phyloP scores from a whole-genome alignment of 2,888 invertebrate species.

The Oscheius sp. region DNA sequence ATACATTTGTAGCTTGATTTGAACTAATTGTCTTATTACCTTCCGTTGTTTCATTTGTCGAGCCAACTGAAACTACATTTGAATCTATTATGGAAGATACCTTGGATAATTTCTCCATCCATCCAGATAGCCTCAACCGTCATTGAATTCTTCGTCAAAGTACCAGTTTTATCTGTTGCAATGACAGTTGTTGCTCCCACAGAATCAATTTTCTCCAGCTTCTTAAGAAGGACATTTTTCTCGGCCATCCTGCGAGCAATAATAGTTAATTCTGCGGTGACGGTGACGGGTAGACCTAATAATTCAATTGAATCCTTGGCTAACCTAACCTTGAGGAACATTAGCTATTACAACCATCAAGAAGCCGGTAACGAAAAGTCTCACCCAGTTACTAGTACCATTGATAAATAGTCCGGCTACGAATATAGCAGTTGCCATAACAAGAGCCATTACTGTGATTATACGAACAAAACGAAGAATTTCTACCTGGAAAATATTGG shows the following conservation, averaged over 20 bases:
- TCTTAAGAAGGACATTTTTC: conserved; percentile 43
- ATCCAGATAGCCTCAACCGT: conserved; percentile 51
- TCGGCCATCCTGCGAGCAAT: conserved; percentile 38
- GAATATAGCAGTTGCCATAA: conserved; percentile 56
- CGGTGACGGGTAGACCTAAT: conserved; percentile 45
- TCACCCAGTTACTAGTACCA: conserved; percentile 43
- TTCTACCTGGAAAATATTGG: conserved; percentile 39
- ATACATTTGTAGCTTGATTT: no score
- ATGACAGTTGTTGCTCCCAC: conserved; percentile 38
- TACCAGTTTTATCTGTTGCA: conserved; percentile 55
- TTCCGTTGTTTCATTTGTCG: no score
- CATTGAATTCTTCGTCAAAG: conserved; percentile 52
- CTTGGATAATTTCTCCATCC: conserved; percentile 34
- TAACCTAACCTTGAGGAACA: conserved; percentile 58
- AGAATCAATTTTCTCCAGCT: conserved; percentile 40
- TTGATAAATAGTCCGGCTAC: conserved; percentile 48
- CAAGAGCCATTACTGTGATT: conserved; percentile 56
- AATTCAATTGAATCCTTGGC: no score
- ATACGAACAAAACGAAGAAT: conserved; percentile 57
- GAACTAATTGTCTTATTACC: no score
- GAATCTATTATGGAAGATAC: no score
- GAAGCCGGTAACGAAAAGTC: conserved; percentile 60
- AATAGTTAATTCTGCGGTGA: conserved; percentile 40
- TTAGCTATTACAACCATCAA: conserved; percentile 60
- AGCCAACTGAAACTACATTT: no score